A percentile compares a stretch with the other conserved stretches of the same genome.
phyloP scores from a whole-genome alignment of 1,140 invertebrate genomes.

The Aplysia californica region DNA sequence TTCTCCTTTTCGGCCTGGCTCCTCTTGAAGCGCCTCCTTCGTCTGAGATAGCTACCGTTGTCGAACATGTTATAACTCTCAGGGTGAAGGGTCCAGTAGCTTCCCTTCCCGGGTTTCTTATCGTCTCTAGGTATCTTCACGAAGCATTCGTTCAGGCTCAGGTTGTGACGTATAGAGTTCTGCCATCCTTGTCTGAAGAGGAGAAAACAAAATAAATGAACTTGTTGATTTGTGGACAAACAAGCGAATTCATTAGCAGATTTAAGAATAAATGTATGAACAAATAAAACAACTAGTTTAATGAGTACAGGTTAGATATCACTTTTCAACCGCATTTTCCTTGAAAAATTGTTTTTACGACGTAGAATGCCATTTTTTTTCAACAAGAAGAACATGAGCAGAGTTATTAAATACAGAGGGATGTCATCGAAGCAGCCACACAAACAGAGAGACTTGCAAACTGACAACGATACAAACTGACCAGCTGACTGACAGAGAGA shows the following conservation, averaged over 20 bases:
- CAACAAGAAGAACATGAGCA: too few relatives aligned
- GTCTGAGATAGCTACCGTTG: constrained; percentile 93
- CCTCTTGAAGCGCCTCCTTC: constrained; percentile 93
- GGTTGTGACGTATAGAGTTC: constrained; percentile 72
- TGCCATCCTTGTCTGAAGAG: constrained; percentile 59
- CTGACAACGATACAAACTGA: too few relatives aligned
- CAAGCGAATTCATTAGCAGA: neutral
- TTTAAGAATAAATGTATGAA: neutral
- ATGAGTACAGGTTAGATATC: too few relatives aligned
- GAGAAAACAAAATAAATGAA: neutral
- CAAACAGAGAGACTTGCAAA: too few relatives aligned
- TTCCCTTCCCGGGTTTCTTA: constrained; percentile 80
- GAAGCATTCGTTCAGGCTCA: constrained; percentile 74
- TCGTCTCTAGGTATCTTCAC: constrained; percentile 69
- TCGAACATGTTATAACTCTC: constrained; percentile 99
- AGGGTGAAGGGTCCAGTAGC: constrained; percentile 97
- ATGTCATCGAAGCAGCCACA: too few relatives aligned
- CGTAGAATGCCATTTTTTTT: too few relatives aligned
- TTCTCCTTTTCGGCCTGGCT: constrained; percentile 75
- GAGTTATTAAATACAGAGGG: too few relatives aligned
- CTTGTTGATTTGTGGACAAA: neutral
- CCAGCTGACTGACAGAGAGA: too few relatives aligned
- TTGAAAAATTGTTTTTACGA: too few relatives aligned
- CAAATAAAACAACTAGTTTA: too few relatives aligned
- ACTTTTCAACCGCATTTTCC: too few relatives aligned